phyloP scores from a whole-genome alignment of 2,113 vertebrate genomes.

The Ceratotherium simum region DNA sequence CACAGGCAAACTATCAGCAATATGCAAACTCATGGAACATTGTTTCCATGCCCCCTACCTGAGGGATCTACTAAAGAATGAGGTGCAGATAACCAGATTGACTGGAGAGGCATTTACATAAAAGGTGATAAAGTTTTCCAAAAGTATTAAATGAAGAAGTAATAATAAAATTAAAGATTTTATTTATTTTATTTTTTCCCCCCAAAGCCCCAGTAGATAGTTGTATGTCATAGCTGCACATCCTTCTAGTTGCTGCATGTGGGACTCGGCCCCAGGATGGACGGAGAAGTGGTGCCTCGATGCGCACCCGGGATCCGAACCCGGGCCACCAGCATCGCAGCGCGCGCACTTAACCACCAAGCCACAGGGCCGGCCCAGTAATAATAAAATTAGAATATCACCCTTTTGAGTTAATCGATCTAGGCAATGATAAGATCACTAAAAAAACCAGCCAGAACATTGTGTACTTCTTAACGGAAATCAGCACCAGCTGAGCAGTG shows the following conservation, averaged over 20 bases:
- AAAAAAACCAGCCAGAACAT: too few species aligned
- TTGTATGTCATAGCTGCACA: too few species aligned
- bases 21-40: background rate
- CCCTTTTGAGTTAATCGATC: background rate
- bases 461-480: background rate
- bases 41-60: background rate
- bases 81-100: background rate
- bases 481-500: background rate
- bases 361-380: too few species aligned
- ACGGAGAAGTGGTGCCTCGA: too few species aligned
- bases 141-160: background rate
- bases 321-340: too few species aligned
- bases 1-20: background rate
- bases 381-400: background rate
- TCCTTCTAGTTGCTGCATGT: too few species aligned
- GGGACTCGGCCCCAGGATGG: too few species aligned
- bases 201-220: too few species aligned
- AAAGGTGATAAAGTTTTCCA: background rate
- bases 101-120: background rate
- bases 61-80: background rate
- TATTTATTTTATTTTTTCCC: too few species aligned
- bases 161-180: background rate
- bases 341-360: too few species aligned
- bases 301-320: too few species aligned
- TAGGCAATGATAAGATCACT: background rate